Percentiles rank a stretch among this genome's conserved stretches.
Evolutionary conservation across 2,888 invertebrate species (phyloP).

Genomic region (Acrocera orbiculus): DNA sequence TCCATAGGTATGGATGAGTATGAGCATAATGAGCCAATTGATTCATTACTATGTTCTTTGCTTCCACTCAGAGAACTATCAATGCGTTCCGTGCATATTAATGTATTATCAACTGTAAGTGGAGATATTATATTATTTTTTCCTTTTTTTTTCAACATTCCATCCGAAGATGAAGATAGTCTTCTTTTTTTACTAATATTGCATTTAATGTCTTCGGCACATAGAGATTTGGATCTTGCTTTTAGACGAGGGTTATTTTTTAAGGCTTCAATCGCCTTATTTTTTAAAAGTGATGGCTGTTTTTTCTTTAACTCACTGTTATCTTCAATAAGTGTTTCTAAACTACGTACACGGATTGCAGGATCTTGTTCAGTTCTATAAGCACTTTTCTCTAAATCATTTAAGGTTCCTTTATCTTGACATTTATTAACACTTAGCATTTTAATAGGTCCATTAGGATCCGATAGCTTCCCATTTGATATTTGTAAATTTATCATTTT

Average conservation of each 20-base stretch:
- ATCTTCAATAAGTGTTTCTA: conserved; percentile 25
- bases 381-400: too few species aligned
- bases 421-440: too few species aligned
- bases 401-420: too few species aligned
- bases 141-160: background rate
- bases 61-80: conserved; percentile 28
- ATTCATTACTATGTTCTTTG: conserved; percentile 21
- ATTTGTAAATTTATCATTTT: conserved; percentile 9
- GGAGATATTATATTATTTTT: background rate
- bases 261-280: conserved; percentile 8
- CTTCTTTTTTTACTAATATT: conserved; percentile 16
- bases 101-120: conserved; percentile 25
- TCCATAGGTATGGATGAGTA: conserved; percentile 1
- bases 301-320: conserved; percentile 13
- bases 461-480: conserved; percentile 9
- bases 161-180: conserved; percentile 7
- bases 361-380: too few species aligned
- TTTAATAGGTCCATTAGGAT: too few species aligned
- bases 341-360: conserved; percentile 1
- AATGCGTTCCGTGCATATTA: conserved; percentile 36
- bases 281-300: conserved; percentile 10
- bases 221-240: conserved; percentile 9
- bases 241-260: conserved; percentile 10
- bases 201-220: too few species aligned
- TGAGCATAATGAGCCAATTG: background rate